Evolutionary conservation across 2,797 vertebrate species (phyloP), one percentile per base, ranked within the genome.

Genomic region (Argentina silus): DNA sequence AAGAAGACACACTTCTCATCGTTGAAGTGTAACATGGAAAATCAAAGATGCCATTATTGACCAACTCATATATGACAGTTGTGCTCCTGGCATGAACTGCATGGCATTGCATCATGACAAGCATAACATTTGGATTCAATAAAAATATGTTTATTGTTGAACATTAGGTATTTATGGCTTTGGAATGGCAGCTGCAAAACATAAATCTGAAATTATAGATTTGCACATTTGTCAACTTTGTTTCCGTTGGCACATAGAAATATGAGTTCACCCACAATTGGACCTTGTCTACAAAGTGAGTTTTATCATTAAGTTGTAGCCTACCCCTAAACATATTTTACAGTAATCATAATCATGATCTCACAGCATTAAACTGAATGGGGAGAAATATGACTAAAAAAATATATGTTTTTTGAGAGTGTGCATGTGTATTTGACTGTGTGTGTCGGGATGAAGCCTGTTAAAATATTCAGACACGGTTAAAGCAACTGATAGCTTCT

Each of bases 391-490:
- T 11, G 10, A 53, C 2, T 11, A n/a, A 14, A n/a, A 14, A n/a
- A 14, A n/a, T 50, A 14, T 53, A 53, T 15, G 51, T 53, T n/a
- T 53, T 56, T 11, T 59, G 67, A 11, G n/a, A 19, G 21, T 59
- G 21, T 14, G 19, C 21, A 27, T 19, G 19, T 21, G 27, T 21
- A 42, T 12, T 60, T 68, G 66, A 12, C 47, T 55, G 27, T 44
- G 47, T 50, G 47, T 21, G 21, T 36, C 67, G 68, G 62, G 74
- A 82, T 73, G 80, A 87, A 83, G 77, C 89, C 94, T 96, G 95
- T 82, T 95, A 93, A 91, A 95, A 92, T 92, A 87, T 91, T 95
- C 91, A 95, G 93, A 80, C 86, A 83, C 85, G 81, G 83, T 89
- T 87, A 84, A 87, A 87, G 90, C 81, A 90, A 83, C 91, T 85